Evolutionary conservation across 2,797 vertebrate genomes (phyloP), one percentile per base, ranked within the genome.

Genomic region (Orestias chungarensis): DNA sequence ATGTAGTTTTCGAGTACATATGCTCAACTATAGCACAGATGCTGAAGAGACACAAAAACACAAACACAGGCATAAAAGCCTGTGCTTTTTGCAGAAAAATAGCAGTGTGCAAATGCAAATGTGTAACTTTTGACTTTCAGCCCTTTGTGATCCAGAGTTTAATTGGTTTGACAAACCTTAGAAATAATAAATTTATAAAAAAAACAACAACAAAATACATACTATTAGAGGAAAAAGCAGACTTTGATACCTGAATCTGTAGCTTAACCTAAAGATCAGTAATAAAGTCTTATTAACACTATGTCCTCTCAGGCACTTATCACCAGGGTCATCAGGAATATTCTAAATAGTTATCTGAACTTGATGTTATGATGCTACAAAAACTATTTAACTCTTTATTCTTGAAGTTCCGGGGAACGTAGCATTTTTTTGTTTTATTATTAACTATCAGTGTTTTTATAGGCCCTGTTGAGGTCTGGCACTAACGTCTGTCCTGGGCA

Each of bases 11-110:
- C 74, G 79, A 83, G 75, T 85, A 83, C 77, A 76, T 81, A 86
- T 81, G 73, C 84, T 85, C 82, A 82, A 85, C 86, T 74, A 86
- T 88, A 91, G 89, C 90, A 91, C 89, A 91, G 83, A 76, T 81
- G 73, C 82, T 55, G 70, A 69, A 85, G 73, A 79, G 66, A 77
- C 74, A 80, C 80, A 59, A 29, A 59, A 4, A 6, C 55, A 83
- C 74, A 84, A 73, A 71, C 78, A 75, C 64, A 81, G 78, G 74
- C 79, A 81, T 79, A 83, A 64, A 71, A 55, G 68, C 61, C 46
- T 54, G 73, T 71, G 66, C 65, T 82, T 77, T 82, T 79, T 75
- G 73, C 75, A 72, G 71, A 78, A 64, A 70, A 75, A 73, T n/a
- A 74, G 74, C 69, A 75, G 84, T 78, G 82, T 85, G 84, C 67